A percentile compares a stretch with the other conserved stretches of the same genome.
phyloP scores from a whole-genome alignment of 2,113 vertebrate species.

The Eudyptes chrysolophus region DNA sequence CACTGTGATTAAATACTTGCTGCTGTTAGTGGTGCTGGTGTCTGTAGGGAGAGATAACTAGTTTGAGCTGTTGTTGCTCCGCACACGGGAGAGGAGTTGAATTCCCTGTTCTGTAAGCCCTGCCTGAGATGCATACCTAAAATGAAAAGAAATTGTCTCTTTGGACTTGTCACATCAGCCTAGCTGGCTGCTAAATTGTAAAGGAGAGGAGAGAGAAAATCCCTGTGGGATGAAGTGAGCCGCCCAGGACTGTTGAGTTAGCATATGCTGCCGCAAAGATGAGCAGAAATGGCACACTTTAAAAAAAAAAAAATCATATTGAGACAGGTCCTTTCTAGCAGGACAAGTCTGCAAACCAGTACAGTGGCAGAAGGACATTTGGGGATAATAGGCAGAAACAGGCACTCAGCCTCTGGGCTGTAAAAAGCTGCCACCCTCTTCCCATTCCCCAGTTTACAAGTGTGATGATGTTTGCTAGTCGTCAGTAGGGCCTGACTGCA shows the following conservation, averaged over 20 bases:
- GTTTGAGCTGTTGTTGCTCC: background rate
- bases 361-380: background rate
- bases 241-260: background rate
- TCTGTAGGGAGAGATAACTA: background rate
- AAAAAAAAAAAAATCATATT: accelerated
- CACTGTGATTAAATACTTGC: background rate
- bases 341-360: background rate
- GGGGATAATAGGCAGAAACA: background rate
- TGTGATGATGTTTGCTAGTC: background rate
- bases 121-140: background rate
- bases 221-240: background rate
- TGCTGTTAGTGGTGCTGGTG: background rate
- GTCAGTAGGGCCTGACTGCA: background rate
- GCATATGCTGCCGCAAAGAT: background rate
- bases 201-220: background rate
- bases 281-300: background rate
- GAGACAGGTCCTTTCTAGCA: background rate
- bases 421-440: background rate
- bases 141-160: background rate
- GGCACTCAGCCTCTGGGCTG: background rate
- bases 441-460: accelerated
- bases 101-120: background rate
- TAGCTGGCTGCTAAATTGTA: background rate
- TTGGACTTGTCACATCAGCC: background rate
- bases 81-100: background rate